phyloP scores from a whole-genome alignment of 2,113 vertebrate genomes.

The Promerops cafer region DNA sequence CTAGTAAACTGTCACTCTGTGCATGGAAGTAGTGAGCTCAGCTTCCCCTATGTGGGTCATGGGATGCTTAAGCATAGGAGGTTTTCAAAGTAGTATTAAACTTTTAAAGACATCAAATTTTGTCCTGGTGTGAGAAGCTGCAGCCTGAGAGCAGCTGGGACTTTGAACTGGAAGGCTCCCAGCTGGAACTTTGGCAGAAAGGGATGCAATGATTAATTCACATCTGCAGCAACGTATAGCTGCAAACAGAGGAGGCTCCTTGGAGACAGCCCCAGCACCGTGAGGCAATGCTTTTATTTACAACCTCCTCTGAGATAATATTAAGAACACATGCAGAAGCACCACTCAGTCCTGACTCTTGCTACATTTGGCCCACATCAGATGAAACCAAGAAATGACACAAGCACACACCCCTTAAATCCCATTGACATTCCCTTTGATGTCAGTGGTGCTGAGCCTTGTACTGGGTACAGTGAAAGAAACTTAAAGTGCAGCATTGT shows the following conservation, averaged over 20 bases:
- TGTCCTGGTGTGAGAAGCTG: not conserved
- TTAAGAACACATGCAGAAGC: not conserved
- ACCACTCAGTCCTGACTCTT: not conserved
- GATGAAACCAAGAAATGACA: not conserved
- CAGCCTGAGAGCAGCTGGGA: not conserved
- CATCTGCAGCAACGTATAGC: not conserved
- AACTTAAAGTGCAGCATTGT: not conserved
- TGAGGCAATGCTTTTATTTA: slow-evolving; percentile 1
- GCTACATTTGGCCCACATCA: not conserved
- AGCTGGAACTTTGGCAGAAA: not conserved
- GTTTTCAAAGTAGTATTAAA: slow-evolving; percentile 3
- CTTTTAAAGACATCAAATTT: not conserved
- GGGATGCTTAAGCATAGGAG: not conserved
- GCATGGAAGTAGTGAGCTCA: not conserved
- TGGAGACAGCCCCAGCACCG: not conserved
- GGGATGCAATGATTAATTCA: not conserved
- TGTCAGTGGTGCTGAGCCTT: not conserved
- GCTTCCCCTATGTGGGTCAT: not conserved
- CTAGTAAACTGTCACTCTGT: not conserved
- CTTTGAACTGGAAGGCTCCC: slow-evolving; percentile 13
- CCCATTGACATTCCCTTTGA: not conserved
- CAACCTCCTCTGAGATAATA: not conserved
- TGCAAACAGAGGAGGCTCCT: not conserved
- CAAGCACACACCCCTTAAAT: not conserved
- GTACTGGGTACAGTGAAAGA: not conserved